phyloP scores from a whole-genome alignment of 2,113 vertebrate species.

The Dicrurus megarhynchus region DNA sequence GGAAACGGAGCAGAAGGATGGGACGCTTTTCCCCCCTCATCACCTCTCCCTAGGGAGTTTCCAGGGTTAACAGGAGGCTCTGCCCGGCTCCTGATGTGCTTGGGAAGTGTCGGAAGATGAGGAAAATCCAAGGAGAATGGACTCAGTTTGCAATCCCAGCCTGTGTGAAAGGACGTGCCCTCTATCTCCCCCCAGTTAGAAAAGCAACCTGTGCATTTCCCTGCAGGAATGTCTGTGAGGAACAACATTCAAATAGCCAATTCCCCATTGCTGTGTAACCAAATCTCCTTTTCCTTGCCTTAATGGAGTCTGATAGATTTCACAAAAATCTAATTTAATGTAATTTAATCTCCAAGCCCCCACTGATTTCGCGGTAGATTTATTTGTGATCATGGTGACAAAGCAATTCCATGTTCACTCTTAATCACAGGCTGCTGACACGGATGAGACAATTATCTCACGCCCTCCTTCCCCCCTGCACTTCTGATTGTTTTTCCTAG shows the following conservation, averaged over 20 bases:
- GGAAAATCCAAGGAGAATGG: neutral
- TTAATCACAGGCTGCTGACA: slow-evolving; percentile 3
- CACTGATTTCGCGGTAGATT: slow-evolving; percentile 4
- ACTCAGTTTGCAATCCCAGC: neutral
- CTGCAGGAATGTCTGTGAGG: neutral
- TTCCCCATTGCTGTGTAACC: neutral
- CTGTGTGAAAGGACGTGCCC: neutral
- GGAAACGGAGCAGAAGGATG: neutral
- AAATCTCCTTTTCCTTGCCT: neutral
- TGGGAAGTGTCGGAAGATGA: neutral
- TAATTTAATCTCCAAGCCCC: slow-evolving; percentile 32
- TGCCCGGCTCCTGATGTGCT: neutral
- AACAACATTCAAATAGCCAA: neutral
- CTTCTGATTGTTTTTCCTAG: neutral
- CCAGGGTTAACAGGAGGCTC: neutral
- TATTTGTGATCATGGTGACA: neutral
- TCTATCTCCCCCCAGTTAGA: neutral
- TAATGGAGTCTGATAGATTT: slow-evolving; percentile 27
- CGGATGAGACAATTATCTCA: neutral
- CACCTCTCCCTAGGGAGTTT: fast-evolving
- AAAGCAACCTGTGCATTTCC: neutral
- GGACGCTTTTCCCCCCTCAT: neutral
- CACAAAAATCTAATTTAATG: slow-evolving; percentile 20
- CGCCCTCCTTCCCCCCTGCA: neutral
- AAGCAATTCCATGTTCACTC: neutral